Percentiles rank a stretch among this genome's conserved stretches.
These are phyloP conservation scores for Sebastes dallii DNA, from an alignment of 2,797 vertebrate genomes.

Conservation along the genomic window DNA sequence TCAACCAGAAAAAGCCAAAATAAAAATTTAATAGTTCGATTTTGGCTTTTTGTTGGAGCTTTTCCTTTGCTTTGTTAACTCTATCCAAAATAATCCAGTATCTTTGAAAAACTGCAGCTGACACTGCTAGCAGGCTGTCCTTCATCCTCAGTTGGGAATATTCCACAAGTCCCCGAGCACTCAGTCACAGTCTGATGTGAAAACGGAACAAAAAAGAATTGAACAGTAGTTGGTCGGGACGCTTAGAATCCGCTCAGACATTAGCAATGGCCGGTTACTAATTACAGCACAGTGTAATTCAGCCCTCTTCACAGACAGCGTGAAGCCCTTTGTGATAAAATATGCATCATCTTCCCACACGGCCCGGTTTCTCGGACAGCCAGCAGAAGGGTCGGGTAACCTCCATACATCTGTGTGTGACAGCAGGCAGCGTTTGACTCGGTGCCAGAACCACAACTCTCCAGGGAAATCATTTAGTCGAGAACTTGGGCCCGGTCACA, in stretches of 20 bases:
- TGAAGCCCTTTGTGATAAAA: constrained; percentile 59
- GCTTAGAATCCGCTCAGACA: constrained; percentile 40
- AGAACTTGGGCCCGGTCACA: constrained; percentile 63
- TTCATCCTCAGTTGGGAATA: constrained; percentile 42
- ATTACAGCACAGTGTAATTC: constrained; percentile 65
- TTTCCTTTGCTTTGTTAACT: constrained; percentile 27
- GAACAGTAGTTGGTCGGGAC: constrained; percentile 36
- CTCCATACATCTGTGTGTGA: constrained; percentile 64
- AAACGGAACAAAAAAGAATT: not conserved
- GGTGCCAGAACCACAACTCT: constrained; percentile 65
- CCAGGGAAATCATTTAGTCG: constrained; percentile 80
- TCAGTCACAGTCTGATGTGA: constrained; percentile 31
- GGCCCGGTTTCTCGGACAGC: constrained; percentile 33
- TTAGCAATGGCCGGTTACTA: constrained; percentile 37
- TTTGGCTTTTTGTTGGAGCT: constrained; percentile 30
- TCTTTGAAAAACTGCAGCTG: constrained; percentile 10
- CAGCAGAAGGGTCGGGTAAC: constrained; percentile 63
- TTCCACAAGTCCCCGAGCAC: constrained; percentile 36
- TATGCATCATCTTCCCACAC: constrained; percentile 62
- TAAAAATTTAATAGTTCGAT: not conserved
- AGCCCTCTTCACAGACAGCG: constrained; percentile 41
- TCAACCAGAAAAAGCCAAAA: not conserved
- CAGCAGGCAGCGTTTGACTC: constrained; percentile 57
- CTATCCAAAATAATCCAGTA: constrained; percentile 10
- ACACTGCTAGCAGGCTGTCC: constrained; percentile 16